Percentiles rank a stretch among this genome's conserved stretches.
phyloP scores from a whole-genome alignment of 2,797 vertebrate genomes.

The Scleropages formosus region DNA sequence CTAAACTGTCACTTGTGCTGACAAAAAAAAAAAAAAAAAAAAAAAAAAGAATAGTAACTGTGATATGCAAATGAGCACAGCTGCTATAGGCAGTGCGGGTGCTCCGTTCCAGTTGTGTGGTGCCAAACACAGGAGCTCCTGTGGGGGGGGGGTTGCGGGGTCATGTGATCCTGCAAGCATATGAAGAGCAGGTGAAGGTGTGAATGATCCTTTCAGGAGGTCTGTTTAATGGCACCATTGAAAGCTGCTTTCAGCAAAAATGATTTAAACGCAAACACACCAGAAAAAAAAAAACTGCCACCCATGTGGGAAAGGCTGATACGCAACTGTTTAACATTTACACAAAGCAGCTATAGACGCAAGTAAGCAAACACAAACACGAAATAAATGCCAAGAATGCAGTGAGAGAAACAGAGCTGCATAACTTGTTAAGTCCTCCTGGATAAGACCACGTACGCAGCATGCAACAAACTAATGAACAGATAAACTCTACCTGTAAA shows the following conservation, averaged over 20 bases:
- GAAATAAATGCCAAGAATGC: no score
- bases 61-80: slow-evolving; percentile 49
- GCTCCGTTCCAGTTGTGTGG: not conserved
- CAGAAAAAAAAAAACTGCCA: not conserved
- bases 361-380: no score
- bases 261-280: not conserved
- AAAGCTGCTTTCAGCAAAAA: not conserved
- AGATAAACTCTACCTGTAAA: no score
- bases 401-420: no score
- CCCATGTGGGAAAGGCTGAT: no score
- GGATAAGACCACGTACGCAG: no score
- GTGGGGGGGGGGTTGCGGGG: not conserved
- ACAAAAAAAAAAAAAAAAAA: slow-evolving; percentile 23
- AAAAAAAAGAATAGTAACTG: slow-evolving; percentile 28
- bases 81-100: slow-evolving; percentile 34
- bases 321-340: no score
- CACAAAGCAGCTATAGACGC: no score
- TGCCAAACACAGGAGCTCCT: no score
- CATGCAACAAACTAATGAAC: no score
- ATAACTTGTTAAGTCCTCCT: no score
- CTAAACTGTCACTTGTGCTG: slow-evolving; percentile 39
- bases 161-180: not conserved
- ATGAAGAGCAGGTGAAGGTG: not conserved
- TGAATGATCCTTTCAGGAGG: not conserved
- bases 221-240: not conserved